Evolutionary conservation across 2,888 invertebrate species (phyloP).

Genomic region (Oscheius onirici): DNA sequence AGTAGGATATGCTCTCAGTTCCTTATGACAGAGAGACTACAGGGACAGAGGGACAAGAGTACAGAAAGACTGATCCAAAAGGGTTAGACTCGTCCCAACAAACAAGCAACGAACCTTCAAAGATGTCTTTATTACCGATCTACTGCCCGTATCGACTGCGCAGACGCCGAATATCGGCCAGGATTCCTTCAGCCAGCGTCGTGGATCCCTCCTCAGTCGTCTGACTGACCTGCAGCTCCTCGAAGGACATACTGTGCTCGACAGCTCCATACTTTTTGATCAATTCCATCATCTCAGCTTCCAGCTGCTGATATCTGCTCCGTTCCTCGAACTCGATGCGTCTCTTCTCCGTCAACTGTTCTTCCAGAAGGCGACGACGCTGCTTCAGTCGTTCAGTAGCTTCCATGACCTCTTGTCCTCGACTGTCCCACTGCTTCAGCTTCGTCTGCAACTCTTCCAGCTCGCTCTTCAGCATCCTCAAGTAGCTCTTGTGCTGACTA

Average conservation of each 20-base stretch:
- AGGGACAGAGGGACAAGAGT: background rate
- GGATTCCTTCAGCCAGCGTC: conserved; percentile 22
- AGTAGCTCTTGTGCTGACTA: conserved; percentile 12
- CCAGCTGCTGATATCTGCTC: conserved; percentile 7
- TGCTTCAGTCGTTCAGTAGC: background rate
- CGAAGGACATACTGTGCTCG: background rate
- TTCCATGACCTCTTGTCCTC: background rate
- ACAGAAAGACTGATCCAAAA: too few species aligned
- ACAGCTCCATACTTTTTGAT: background rate
- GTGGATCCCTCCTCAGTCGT: conserved; percentile 13
- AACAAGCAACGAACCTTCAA: too few species aligned
- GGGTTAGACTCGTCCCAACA: too few species aligned
- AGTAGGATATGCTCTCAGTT: too few species aligned
- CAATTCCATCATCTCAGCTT: conserved; percentile 10
- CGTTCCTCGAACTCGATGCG: conserved; percentile 2
- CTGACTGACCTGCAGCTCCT: background rate
- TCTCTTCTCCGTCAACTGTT: conserved; percentile 3
- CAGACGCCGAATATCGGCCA: conserved; percentile 13
- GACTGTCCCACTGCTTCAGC: conserved; percentile 7
- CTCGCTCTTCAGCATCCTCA: conserved; percentile 12
- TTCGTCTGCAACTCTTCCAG: conserved; percentile 18
- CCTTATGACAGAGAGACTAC: too few species aligned
- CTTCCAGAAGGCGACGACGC: conserved; percentile 3
- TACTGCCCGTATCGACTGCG: background rate
- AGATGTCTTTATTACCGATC: too few species aligned